Evolutionary conservation across 2,797 vertebrate genomes (phyloP), one percentile per base, ranked within the genome.

Genomic region (Morus bassanus): DNA sequence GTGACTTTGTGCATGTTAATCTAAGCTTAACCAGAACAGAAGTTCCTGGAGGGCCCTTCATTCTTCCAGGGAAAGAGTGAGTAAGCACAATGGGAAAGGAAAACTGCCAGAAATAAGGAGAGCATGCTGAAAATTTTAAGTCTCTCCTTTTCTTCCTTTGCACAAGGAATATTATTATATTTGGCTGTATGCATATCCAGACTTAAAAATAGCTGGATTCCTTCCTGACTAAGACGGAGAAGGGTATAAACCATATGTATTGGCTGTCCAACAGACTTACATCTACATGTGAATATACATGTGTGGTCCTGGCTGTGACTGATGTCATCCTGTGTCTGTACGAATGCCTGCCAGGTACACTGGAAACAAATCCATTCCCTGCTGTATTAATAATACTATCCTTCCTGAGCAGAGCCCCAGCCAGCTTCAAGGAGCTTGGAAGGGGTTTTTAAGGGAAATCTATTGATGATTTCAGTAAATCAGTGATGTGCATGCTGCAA

Each of bases 291-390:
- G 86, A 84, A 85, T 85, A 41, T 41, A 53, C 57, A 92, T 96
- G 96, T 96, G 90, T 97, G 96, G 97, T 97, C 96, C 85, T 92
- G 89, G 85, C 88, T 85, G 68, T 59, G 60, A 88, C 70, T 79
- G 89, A 83, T 92, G 87, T 88, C 91, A 88, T 89, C 37, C 0
- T 78, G 83, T 84, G 93, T 83, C 78, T 95, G 53, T 60, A 68
- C 17, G 2, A 81, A 85, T 6, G 69, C 69, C 74, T 93, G 82
- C 90, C 89, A 96, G 95, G 89, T 92, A 88, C 39, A 18, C 60
- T 79, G 95, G 88, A 87, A 95, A 80, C 48, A 88, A 91, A 84
- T 56, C 37, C 83, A 68, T 48, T 68, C 83, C 73, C 69, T 85
- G 57, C 68, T 89, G 30, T 27, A 72, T 17, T 88, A 85, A 83